Percentiles rank a stretch among this genome's conserved stretches.
These are phyloP conservation scores for Rhimphoctona megacephalus DNA, from an alignment of 2,888 invertebrate genomes.

Conservation along the genomic window DNA sequence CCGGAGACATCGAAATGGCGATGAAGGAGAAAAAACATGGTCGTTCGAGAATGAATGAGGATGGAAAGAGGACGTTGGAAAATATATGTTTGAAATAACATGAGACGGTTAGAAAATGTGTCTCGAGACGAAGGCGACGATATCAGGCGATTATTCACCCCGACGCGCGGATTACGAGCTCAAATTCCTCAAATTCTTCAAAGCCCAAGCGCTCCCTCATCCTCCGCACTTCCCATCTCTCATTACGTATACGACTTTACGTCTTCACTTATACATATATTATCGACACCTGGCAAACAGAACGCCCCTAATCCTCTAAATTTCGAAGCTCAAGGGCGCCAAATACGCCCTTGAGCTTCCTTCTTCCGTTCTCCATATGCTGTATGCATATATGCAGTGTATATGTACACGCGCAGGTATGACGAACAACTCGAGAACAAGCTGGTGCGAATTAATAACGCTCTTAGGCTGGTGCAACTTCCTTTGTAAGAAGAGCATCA, in stretches of 20 bases:
- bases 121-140: constrained; percentile 55
- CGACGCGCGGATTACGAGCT: constrained; percentile 69
- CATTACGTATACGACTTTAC: constrained; percentile 14
- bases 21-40: constrained; percentile 18
- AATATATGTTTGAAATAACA: constrained; percentile 67
- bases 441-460: constrained; percentile 58
- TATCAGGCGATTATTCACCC: constrained; percentile 71
- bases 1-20: background rate
- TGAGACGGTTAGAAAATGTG: constrained; percentile 45
- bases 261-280: constrained; percentile 36
- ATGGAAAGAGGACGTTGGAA: constrained; percentile 57
- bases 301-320: background rate
- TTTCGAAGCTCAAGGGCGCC: too few species aligned
- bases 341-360: background rate
- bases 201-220: constrained; percentile 55
- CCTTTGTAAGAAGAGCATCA: constrained; percentile 19
- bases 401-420: constrained; percentile 42
- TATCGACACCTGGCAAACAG: background rate
- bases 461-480: constrained; percentile 25
- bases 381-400: background rate
- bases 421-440: constrained; percentile 63
- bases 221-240: constrained; percentile 19
- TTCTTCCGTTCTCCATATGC: background rate
- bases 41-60: constrained; percentile 34
- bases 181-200: constrained; percentile 71